phyloP scores from a whole-genome alignment of 1,140 invertebrate species.

The Drosophila kikkawai region DNA sequence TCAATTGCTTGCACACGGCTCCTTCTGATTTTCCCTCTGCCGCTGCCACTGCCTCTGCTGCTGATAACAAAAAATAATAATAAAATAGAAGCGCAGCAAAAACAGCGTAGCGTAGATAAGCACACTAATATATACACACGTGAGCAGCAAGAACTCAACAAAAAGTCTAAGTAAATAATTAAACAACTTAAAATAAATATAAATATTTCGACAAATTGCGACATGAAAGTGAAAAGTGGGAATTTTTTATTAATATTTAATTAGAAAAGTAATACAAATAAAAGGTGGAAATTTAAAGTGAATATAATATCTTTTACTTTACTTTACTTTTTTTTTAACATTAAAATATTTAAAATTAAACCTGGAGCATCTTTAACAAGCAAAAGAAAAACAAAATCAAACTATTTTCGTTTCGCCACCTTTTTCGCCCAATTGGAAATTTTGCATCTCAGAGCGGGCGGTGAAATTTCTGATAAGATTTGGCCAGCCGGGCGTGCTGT shows the following conservation, averaged over 20 bases:
- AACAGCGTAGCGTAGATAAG: conserved; percentile 69
- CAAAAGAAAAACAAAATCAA: not conserved
- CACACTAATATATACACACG: conserved; percentile 24
- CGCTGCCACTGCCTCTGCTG: conserved; percentile 11
- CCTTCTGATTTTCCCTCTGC: not conserved
- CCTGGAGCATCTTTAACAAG: not conserved
- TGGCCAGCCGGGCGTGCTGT: conserved; percentile 14
- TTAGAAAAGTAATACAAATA: not conserved
- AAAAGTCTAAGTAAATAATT: conserved; percentile 17
- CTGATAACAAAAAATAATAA: conserved; percentile 61
- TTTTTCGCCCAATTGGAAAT: conserved; percentile 5
- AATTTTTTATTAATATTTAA: not conserved
- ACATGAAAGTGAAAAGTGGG: conserved; percentile 1
- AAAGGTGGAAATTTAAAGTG: not conserved
- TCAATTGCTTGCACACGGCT: conserved; percentile 33
- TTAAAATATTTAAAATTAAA: too few species aligned
- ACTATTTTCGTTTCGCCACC: not conserved
- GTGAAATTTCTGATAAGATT: conserved; percentile 34
- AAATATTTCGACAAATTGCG: conserved; percentile 9
- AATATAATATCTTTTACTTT: too few species aligned
- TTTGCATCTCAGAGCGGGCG: conserved; percentile 22
- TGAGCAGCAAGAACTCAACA: not conserved
- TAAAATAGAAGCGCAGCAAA: conserved; percentile 54
- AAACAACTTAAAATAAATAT: conserved; percentile 7
- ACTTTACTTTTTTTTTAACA: too few species aligned